Evolutionary conservation across 2,797 vertebrate species (phyloP).

Genomic region (Toxotes lorentzi): DNA sequence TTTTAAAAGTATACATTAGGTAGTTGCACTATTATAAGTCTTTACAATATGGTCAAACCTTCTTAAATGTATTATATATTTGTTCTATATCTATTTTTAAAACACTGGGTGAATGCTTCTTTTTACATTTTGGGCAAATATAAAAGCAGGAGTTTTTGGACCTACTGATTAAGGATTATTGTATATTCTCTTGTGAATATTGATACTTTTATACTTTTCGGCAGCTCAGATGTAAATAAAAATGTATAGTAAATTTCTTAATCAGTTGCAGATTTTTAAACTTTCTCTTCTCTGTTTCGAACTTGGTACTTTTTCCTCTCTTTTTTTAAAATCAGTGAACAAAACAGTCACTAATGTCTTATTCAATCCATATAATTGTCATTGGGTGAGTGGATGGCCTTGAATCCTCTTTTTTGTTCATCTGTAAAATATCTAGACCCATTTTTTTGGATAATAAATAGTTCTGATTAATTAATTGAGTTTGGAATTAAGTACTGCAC

Average conservation of each 20-base stretch:
- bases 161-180: slow-evolving; percentile 89
- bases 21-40: slow-evolving; percentile 91
- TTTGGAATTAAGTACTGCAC: slow-evolving; percentile 63
- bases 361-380: slow-evolving; percentile 61
- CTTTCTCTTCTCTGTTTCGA: slow-evolving; percentile 74
- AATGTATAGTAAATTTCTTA: slow-evolving; percentile 93
- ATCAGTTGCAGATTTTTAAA: slow-evolving; percentile 86
- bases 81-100: slow-evolving; percentile 86
- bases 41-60: slow-evolving; percentile 78
- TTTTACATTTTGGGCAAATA: slow-evolving; percentile 85
- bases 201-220: slow-evolving; percentile 91
- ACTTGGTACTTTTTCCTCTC: slow-evolving; percentile 87
- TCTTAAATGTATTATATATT: slow-evolving; percentile 79
- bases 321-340: slow-evolving; percentile 76
- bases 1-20: slow-evolving; percentile 74
- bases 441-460: slow-evolving; percentile 45
- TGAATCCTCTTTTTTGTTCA: slow-evolving; percentile 49
- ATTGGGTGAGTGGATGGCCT: slow-evolving; percentile 59
- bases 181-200: slow-evolving; percentile 93
- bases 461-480: slow-evolving; percentile 47
- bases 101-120: slow-evolving; percentile 89
- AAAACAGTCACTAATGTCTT: slow-evolving; percentile 80
- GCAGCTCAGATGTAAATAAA: slow-evolving; percentile 98
- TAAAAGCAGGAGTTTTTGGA: slow-evolving; percentile 86
- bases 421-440: slow-evolving; percentile 52